Evolutionary conservation across 1,140 invertebrate species (phyloP), one percentile per base, ranked within the genome.

Genomic region (Drosophila prosaltans): DNA sequence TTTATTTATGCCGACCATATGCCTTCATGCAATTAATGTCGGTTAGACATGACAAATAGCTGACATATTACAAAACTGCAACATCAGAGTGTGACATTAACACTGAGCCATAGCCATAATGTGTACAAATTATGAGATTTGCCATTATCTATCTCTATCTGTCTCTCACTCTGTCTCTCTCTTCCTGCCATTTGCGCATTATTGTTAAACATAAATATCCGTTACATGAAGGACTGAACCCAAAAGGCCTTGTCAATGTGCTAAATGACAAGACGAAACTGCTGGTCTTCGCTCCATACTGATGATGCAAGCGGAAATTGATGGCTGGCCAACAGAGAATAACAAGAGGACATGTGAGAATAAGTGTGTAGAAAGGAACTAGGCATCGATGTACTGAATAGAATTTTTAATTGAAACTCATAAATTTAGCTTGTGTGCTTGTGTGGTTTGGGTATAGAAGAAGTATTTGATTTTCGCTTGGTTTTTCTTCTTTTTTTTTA

Each of bases 351-450:
- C 51, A 74, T n/a, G 9, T 30, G 28, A 30, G 28, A 30, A 30
- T 30, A 30, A 30, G 28, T 30, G 28, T 30, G 28, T 30, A 16
- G 28, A 30, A 30, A 30, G 28, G 28, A 30, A 30, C 28, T 30
- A 30, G 28, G 28, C 28, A 30, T 30, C 28, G 4, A 30, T 30
- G 0, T 30, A 30, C 28, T 30, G 43, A 11, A 77, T 60, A 78
- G 76, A 74, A 84, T 84, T 89, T 89, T 89, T 81, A 89, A 89
- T 89, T 89, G 85, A 89, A 89, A 89, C 71, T 84, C 84, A 89
- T 89, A 89, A 89, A 89, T 89, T 78, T 81, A 71, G 64, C 68
- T 61, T 64, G 58, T 65, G 16, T 16, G 16, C 16, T 16, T 30
- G 48, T 62, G 11, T n/a, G 9, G 28, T 30, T 30, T 2, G 28